Evolutionary conservation across 2,797 vertebrate genomes (phyloP).

Genomic region (Sphenopsis melanotis): DNA sequence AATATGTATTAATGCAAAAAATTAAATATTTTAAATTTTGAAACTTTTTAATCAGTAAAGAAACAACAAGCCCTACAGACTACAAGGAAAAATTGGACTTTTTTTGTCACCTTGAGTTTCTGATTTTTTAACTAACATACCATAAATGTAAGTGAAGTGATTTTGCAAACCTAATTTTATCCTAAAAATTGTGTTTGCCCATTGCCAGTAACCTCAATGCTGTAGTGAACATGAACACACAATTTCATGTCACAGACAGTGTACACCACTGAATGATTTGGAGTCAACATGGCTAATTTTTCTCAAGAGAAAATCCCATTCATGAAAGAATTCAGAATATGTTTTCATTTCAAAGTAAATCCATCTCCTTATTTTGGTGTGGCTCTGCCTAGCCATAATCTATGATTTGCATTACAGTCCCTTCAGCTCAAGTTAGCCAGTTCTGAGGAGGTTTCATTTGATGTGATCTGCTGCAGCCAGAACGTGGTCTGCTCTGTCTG

Average conservation of each 20-base stretch:
- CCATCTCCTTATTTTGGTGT: neutral
- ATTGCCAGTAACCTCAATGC: neutral
- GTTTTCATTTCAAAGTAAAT: neutral
- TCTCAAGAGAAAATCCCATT: neutral
- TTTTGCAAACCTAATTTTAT: neutral
- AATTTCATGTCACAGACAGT: neutral
- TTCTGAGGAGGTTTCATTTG: neutral
- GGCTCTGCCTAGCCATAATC: neutral
- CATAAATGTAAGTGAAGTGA: neutral
- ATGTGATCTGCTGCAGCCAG: neutral
- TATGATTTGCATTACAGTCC: neutral
- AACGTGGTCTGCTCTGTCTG: neutral
- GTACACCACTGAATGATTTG: neutral
- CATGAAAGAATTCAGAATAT: neutral
- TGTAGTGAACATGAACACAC: neutral
- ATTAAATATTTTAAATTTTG: neutral
- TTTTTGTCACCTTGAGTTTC: neutral
- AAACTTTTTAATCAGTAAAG: neutral
- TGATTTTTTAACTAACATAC: neutral
- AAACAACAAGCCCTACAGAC: neutral
- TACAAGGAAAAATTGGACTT: neutral
- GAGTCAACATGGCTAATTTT: neutral
- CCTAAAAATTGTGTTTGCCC: neutral
- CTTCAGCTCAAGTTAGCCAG: neutral
- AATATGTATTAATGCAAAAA: neutral